Percentiles rank a stretch among this genome's conserved stretches.
phyloP scores from a whole-genome alignment of 1,140 invertebrate genomes.

The Samia ricini region DNA sequence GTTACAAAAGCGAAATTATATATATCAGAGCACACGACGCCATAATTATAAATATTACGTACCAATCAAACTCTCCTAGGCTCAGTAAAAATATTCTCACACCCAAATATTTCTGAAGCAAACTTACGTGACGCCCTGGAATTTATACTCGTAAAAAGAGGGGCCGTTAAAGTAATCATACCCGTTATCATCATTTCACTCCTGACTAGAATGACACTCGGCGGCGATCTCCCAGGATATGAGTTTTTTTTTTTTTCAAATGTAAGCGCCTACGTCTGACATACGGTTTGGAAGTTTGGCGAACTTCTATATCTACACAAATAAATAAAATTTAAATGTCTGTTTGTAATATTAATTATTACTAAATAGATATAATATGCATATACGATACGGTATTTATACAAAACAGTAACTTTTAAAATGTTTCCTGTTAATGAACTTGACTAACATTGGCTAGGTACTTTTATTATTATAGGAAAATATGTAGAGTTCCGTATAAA shows the following conservation, averaged over 20 bases:
- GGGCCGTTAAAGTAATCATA: constrained; percentile 2
- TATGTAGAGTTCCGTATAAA: too few relatives aligned
- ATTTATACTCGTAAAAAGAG: neutral
- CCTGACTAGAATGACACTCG: constrained; percentile 7
- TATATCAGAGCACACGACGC: too few relatives aligned
- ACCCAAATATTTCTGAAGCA: neutral
- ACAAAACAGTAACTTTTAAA: too few relatives aligned
- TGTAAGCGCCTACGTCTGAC: neutral
- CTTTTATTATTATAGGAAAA: too few relatives aligned
- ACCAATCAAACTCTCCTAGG: too few relatives aligned
- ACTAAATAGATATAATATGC: too few relatives aligned
- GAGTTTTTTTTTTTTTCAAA: constrained; percentile 22
- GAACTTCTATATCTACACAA: too few relatives aligned
- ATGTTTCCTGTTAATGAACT: too few relatives aligned
- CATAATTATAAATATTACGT: too few relatives aligned
- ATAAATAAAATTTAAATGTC: neutral
- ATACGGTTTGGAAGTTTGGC: neutral
- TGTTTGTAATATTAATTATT: neutral
- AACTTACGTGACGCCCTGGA: neutral
- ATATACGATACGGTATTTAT: too few relatives aligned
- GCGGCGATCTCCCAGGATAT: constrained; percentile 13
- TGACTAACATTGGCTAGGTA: too few relatives aligned
- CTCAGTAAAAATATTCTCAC: neutral
- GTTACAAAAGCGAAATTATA: too few relatives aligned
- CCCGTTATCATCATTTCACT: constrained; percentile 4